These are phyloP conservation scores for Neoniphon sammara DNA, from an alignment of 2,797 vertebrate genomes.

Conservation along the genomic window DNA sequence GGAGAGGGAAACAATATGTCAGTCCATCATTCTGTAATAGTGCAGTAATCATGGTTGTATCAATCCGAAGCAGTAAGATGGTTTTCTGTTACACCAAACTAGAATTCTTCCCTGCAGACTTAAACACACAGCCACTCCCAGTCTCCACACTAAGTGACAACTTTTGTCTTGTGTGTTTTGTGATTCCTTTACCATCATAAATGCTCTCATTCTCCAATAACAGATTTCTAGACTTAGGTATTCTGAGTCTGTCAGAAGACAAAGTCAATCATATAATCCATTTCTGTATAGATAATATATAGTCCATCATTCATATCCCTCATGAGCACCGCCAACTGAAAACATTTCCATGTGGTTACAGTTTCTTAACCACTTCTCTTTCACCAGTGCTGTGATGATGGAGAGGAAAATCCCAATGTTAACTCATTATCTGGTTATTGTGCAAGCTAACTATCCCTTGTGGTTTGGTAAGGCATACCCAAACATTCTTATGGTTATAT, in stretches of 20 bases:
- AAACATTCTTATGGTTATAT: slow-evolving; percentile 34
- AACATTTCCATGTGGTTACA: slow-evolving; percentile 32
- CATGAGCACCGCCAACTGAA: slow-evolving; percentile 11
- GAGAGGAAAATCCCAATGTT: slow-evolving; percentile 41
- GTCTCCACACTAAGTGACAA: background rate
- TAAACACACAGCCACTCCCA: background rate
- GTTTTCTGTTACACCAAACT: slow-evolving; percentile 30
- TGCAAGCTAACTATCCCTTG: slow-evolving; percentile 40
- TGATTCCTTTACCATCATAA: background rate
- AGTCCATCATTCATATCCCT: background rate
- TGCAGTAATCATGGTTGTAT: slow-evolving; percentile 32
- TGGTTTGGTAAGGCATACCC: slow-evolving; percentile 30
- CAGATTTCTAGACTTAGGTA: background rate
- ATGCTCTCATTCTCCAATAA: background rate
- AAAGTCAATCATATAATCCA: background rate
- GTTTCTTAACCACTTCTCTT: slow-evolving; percentile 37
- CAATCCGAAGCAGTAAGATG: slow-evolving; percentile 25
- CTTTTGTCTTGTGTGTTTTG: background rate
- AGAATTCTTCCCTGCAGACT: background rate
- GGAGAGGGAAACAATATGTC: slow-evolving; percentile 30
- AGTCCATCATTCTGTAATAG: slow-evolving; percentile 24
- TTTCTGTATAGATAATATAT: too few species aligned
- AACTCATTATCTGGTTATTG: slow-evolving; percentile 51
- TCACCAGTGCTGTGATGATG: slow-evolving; percentile 23
- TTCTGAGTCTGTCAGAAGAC: background rate